Percentiles rank a stretch among this genome's conserved stretches.
Conservation (phyloP, 2,797 vertebrate species). For the Momotus momota region DNA sequence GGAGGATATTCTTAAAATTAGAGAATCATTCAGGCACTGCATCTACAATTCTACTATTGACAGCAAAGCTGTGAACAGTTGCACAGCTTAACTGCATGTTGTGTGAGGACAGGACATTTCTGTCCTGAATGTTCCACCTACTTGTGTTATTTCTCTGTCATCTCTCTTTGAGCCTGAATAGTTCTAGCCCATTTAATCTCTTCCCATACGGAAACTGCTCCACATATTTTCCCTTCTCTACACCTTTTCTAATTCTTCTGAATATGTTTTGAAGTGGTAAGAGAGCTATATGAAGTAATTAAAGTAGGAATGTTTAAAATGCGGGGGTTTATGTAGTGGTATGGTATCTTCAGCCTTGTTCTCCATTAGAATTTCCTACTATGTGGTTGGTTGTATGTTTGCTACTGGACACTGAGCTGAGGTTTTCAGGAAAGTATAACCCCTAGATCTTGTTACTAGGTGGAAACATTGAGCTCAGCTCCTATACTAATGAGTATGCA, state of each 20-base stretch:
- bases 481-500: neutral
- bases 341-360: neutral
- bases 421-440: neutral
- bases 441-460: neutral
- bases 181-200: neutral
- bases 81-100: neutral
- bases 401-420: neutral
- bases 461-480: neutral
- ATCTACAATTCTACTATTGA: neutral
- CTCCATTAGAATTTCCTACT: neutral
- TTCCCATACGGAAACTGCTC: neutral
- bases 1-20: neutral
- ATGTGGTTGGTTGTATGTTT: neutral
- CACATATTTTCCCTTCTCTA: neutral
- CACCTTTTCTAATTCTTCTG: neutral
- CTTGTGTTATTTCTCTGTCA: fast-evolving
- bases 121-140: neutral
- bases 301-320: neutral
- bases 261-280: neutral
- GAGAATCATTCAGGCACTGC: neutral
- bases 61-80: neutral
- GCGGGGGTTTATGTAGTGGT: neutral
- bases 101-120: neutral
- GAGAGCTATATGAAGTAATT: neutral
- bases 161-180: neutral